These are phyloP conservation scores for Gymnothorax reevesii DNA, from an alignment of 2,797 vertebrate genomes.

Conservation along the genomic window DNA sequence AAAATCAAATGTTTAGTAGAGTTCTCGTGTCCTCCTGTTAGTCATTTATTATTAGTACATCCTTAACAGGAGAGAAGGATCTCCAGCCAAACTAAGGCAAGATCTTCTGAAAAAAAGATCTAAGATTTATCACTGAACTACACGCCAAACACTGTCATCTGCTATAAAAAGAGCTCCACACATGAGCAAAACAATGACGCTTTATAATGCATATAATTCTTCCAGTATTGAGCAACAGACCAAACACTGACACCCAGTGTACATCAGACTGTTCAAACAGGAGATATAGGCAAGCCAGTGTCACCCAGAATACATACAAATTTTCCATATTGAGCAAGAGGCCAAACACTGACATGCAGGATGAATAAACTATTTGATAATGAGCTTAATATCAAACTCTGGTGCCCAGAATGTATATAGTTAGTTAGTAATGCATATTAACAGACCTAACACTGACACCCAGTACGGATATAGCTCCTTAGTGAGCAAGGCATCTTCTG, in stretches of 20 bases:
- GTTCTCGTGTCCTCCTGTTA: neutral
- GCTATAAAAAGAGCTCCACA: too few relatives aligned
- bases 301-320: slow-evolving; percentile 77
- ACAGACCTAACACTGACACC: slow-evolving; percentile 87
- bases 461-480: slow-evolving; percentile 97
- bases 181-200: too few relatives aligned
- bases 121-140: too few relatives aligned
- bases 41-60: neutral
- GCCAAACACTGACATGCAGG: slow-evolving; percentile 93
- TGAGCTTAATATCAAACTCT: slow-evolving; percentile 75
- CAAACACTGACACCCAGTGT: slow-evolving; percentile 91
- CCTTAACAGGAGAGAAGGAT: neutral
- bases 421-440: neutral
- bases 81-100: slow-evolving; percentile 56
- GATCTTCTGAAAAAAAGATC: too few relatives aligned
- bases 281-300: slow-evolving; percentile 74
- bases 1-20: neutral
- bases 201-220: slow-evolving; percentile 8
- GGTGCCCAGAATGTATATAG: slow-evolving; percentile 79
- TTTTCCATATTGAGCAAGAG: slow-evolving; percentile 3
- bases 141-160: too few relatives aligned
- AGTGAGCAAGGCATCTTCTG: slow-evolving; percentile 88
- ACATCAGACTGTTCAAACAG: slow-evolving; percentile 93
- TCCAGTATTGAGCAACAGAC: slow-evolving; percentile 57
- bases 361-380: slow-evolving; percentile 94